Evolutionary conservation across 2,888 invertebrate species (phyloP), one percentile per base, ranked within the genome.

Genomic region (Epinotia brunnichana): DNA sequence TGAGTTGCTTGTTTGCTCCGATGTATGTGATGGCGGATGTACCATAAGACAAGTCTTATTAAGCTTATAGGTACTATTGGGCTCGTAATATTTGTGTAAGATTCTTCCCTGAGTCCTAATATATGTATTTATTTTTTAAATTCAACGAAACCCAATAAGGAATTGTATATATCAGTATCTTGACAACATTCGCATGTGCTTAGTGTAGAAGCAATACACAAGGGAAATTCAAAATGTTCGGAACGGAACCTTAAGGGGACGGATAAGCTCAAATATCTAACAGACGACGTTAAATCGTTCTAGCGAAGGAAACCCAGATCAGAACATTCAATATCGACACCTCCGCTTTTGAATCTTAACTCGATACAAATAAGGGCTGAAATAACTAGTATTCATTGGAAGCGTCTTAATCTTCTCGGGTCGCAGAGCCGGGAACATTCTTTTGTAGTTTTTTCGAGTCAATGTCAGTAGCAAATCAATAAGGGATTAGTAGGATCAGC

Each of bases 231-330:
- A 24, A 56, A 13, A 21, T 24, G 3, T 56, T 56, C 56, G 56
- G 9, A 19, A 24, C 24, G 56, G 24, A 56, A 56, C 24, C 24
- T 56, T 13, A 19, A 54, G 53, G 13, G 41, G 41, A 4, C 56
- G 21, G 56, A 56, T 24, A 56, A 21, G 56, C 56, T 53, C 53
- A 53, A 53, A 53, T 53, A 19, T 53, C 56, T 24, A 19, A 53
- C 15, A 56, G 15, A 56, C 56, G 56, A 24, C 24, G 56, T 21
- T 56, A 56, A 56, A 56, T 56, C 24, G 56, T 56, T 2, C 54
- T 39, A 39, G 39, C 39, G 35, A 19, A 11, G 11, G 13, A 39
- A 60, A 4, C 3, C n/a, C 19, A 3, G 11, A 35, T 19, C 7
- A 13, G 11, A 39, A 39, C 13, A 24, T 61, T 3, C 13, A 60